Percentiles rank a stretch among this genome's conserved stretches.
phyloP scores from a whole-genome alignment of 2,113 vertebrate genomes.

The Phalacrocorax carbo region DNA sequence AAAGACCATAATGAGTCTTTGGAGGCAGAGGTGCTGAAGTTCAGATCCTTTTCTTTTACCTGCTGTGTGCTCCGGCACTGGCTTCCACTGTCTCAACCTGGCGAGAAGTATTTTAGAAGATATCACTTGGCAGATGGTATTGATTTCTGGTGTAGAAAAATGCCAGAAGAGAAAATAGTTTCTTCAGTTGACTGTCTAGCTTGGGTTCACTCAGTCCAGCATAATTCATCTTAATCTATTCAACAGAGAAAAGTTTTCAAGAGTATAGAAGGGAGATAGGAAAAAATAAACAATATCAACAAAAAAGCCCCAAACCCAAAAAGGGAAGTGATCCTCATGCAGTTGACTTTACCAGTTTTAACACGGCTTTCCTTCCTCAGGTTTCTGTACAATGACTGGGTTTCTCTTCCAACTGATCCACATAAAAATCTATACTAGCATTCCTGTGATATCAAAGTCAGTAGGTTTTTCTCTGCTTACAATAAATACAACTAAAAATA shows the following conservation, averaged over 20 bases:
- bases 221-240: neutral
- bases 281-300: neutral
- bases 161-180: neutral
- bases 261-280: neutral
- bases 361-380: neutral
- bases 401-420: neutral
- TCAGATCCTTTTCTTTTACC: neutral
- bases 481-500: neutral
- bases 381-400: accelerated
- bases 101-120: neutral
- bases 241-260: neutral
- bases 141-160: neutral
- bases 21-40: neutral
- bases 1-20: neutral
- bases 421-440: neutral
- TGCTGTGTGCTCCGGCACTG: neutral
- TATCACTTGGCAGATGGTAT: neutral
- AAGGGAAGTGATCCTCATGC: neutral
- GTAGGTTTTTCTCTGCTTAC: neutral
- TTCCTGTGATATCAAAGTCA: neutral
- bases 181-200: neutral
- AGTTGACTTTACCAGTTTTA: neutral
- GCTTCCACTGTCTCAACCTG: neutral
- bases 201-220: neutral
- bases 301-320: too few relatives aligned